phyloP scores from a whole-genome alignment of 64 coral and sea anemone genomes.

The Pachyseris speciosa region DNA sequence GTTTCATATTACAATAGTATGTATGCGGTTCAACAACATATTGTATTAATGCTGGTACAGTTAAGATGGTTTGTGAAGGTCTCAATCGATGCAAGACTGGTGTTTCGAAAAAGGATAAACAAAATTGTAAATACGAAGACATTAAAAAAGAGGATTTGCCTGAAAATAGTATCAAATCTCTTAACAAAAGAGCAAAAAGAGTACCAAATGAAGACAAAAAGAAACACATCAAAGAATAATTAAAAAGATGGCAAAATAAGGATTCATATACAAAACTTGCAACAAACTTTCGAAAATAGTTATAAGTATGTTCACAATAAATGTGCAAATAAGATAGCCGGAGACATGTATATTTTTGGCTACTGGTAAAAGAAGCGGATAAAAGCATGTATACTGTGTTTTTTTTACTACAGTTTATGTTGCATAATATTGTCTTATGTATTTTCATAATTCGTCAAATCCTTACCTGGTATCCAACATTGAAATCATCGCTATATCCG shows the following conservation, averaged over 20 bases:
- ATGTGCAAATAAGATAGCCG: background rate
- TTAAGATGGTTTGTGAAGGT: conserved; percentile 45
- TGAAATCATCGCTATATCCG: too few relatives aligned
- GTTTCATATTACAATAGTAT: conserved; percentile 36
- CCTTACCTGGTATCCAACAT: too few relatives aligned
- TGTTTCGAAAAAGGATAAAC: conserved; percentile 12
- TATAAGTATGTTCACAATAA: background rate
- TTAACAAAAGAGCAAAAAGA: background rate
- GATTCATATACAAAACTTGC: background rate
- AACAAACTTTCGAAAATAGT: background rate
- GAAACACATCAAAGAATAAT: background rate
- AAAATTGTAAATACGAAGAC: background rate
- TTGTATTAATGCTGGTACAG: conserved; percentile 32
- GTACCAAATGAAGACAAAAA: conserved; percentile 7
- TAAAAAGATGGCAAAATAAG: background rate
- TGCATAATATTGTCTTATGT: too few relatives aligned
- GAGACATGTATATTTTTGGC: background rate
- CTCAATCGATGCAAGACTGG: conserved; percentile 36
- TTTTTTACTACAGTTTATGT: too few relatives aligned
- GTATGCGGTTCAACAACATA: conserved; percentile 45
- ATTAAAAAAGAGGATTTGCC: conserved; percentile 4
- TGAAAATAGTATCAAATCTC: background rate
- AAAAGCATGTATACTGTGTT: background rate
- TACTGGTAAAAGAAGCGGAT: too few relatives aligned
- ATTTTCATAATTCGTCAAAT: too few relatives aligned